These are phyloP conservation scores for Cottus gobio DNA, from an alignment of 2,113 vertebrate genomes.

Conservation along the genomic window DNA sequence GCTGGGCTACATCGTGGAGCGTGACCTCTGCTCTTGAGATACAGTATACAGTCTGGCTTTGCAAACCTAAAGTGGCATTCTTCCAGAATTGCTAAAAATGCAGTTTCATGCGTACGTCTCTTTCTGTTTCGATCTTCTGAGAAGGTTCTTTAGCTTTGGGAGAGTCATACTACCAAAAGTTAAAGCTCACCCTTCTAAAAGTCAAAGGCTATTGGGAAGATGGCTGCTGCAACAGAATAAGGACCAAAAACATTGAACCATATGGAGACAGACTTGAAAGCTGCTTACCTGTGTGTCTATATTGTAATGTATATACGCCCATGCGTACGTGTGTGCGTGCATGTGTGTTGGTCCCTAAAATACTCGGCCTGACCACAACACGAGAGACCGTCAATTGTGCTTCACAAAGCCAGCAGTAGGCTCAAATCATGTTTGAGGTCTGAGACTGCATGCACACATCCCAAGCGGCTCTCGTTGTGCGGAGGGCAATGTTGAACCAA, in stretches of 20 bases:
- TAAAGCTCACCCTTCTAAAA: neutral
- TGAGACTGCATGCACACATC: slow-evolving; percentile 54
- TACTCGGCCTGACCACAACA: slow-evolving; percentile 44
- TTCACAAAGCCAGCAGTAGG: slow-evolving; percentile 27
- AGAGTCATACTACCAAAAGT: neutral
- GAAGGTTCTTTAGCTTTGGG: neutral
- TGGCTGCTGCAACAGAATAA: neutral
- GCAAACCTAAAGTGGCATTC: neutral
- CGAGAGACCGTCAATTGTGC: slow-evolving; percentile 36
- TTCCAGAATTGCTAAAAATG: slow-evolving; percentile 8
- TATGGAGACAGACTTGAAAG: neutral
- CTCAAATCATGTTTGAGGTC: slow-evolving; percentile 42
- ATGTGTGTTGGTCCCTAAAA: slow-evolving; percentile 9
- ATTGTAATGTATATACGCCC: neutral
- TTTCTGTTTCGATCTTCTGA: neutral
- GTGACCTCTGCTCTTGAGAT: neutral
- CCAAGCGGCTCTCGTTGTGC: slow-evolving; percentile 42
- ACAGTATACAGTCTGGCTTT: slow-evolving; percentile 3
- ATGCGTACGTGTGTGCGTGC: neutral
- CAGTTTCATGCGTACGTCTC: neutral
- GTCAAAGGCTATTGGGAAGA: neutral
- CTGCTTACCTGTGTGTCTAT: neutral
- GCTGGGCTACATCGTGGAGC: neutral
- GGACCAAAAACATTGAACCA: neutral
- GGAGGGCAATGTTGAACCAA: slow-evolving; percentile 54